Percentiles rank a stretch among this genome's conserved stretches.
phyloP scores from a whole-genome alignment of 2,113 vertebrate species.

The Sinocyclocheilus anophthalmus region DNA sequence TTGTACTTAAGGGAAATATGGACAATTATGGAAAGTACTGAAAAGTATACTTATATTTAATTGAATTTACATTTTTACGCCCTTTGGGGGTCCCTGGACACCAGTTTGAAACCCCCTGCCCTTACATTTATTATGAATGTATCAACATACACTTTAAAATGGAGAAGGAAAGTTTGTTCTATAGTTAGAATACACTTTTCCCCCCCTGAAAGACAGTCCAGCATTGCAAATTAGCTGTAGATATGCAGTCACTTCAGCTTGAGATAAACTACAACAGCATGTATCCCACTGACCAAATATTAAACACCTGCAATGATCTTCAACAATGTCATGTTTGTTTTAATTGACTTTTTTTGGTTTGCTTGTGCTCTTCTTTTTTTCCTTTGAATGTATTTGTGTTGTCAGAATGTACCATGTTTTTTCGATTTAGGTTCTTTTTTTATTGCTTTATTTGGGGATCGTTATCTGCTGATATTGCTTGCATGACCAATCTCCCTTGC shows the following conservation, averaged over 20 bases:
- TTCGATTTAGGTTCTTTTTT: slow-evolving; percentile 32
- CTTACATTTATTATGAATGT: background rate
- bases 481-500: slow-evolving; percentile 49
- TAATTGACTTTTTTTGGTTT: slow-evolving; percentile 21
- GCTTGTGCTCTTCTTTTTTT: slow-evolving; percentile 26
- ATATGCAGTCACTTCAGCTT: background rate
- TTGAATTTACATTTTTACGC: background rate
- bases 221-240: background rate
- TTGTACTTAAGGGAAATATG: background rate
- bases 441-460: slow-evolving; percentile 57
- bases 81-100: background rate
- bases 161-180: background rate
- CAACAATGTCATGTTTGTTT: slow-evolving; percentile 24
- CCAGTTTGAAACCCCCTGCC: background rate
- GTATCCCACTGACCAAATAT: background rate
- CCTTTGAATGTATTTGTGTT: slow-evolving; percentile 48
- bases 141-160: background rate
- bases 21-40: too few relatives aligned
- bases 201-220: background rate
- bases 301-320: slow-evolving; percentile 42
- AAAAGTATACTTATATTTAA: too few relatives aligned
- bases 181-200: too few relatives aligned
- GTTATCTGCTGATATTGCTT: slow-evolving; percentile 54
- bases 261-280: background rate
- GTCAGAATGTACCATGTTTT: slow-evolving; percentile 50